phyloP scores from a whole-genome alignment of 2,888 invertebrate genomes.

The Trichopria drosophilae region DNA sequence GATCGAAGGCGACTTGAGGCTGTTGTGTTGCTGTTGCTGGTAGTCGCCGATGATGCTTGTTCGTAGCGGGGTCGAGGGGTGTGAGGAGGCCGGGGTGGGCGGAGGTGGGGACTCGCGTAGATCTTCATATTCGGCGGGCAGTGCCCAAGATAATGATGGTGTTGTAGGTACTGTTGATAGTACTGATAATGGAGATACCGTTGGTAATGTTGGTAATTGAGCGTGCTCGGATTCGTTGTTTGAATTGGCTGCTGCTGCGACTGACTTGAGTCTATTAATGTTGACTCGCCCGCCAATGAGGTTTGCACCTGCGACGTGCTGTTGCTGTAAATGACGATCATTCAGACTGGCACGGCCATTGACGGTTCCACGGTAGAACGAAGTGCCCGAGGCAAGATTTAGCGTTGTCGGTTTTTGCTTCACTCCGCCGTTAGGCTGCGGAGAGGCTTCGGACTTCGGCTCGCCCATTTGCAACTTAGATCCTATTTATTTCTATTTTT shows the following conservation, averaged over 20 bases:
- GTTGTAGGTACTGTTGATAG: conserved; percentile 45
- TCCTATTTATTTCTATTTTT: too few relatives aligned
- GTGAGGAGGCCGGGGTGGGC: conserved; percentile 53
- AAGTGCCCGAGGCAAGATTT: conserved; percentile 54
- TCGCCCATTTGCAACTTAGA: conserved; percentile 57
- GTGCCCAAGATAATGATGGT: conserved; percentile 47
- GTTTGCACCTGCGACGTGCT: conserved; percentile 28
- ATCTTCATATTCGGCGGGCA: conserved; percentile 51
- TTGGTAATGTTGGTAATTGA: conserved; percentile 48
- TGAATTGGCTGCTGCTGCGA: conserved; percentile 16
- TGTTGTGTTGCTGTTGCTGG: conserved; percentile 35
- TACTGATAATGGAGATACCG: conserved; percentile 48
- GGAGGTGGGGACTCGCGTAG: conserved; percentile 51
- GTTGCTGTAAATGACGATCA: conserved; percentile 54
- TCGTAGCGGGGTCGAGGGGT: conserved; percentile 43
- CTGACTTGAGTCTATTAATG: neutral
- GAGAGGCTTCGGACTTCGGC: conserved; percentile 52
- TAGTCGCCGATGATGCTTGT: conserved; percentile 42
- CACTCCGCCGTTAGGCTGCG: conserved; percentile 56
- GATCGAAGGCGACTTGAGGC: conserved; percentile 47
- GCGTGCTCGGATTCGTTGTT: conserved; percentile 38
- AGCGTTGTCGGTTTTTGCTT: conserved; percentile 55
- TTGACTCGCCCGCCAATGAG: neutral
- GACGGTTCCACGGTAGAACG: conserved; percentile 57
- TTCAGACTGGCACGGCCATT: conserved; percentile 55